Conservation (phyloP, 2,888 invertebrate genomes). For the Listrodromus nycthemerus region DNA sequence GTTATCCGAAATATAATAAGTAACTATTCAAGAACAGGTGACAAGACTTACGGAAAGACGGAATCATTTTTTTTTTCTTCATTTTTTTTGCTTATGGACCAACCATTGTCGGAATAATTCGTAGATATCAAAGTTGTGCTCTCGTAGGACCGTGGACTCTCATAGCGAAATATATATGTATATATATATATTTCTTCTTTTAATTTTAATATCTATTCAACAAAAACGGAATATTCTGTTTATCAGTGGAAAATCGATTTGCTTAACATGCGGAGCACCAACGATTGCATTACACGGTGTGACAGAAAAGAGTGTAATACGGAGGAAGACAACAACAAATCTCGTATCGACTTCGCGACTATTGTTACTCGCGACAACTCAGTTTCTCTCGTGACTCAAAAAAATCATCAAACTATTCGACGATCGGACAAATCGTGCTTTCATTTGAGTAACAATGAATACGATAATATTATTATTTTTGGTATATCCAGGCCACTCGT, state of each 20-base stretch:
- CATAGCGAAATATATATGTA: background rate
- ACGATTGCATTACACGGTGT: constrained; percentile 24
- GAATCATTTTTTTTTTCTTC: constrained; percentile 15
- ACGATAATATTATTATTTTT: constrained; percentile 21
- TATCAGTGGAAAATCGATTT: constrained; percentile 55
- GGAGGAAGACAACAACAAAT: constrained; percentile 60
- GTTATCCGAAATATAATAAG: constrained; percentile 7
- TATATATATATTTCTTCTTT: background rate
- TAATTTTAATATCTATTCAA: background rate
- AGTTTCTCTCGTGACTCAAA: background rate
- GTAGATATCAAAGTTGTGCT: constrained; percentile 39
- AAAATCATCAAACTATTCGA: constrained; percentile 22
- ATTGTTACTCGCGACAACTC: background rate
- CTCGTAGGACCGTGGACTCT: constrained; percentile 29
- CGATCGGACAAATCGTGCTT: constrained; percentile 22
- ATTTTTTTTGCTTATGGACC: background rate
- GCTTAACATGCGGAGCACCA: constrained; percentile 24
- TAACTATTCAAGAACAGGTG: constrained; percentile 5
- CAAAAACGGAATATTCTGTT: background rate
- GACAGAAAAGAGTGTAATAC: constrained; percentile 17
- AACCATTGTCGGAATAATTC: constrained; percentile 10
- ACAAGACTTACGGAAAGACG: constrained; percentile 28
- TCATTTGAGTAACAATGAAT: constrained; percentile 25
- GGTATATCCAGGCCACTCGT: constrained; percentile 57
- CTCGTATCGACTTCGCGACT: constrained; percentile 28